A percentile compares a stretch with the other conserved stretches of the same genome.
These are phyloP conservation scores for human (Homo sapiens) DNA, from an alignment of 2,113 vertebrate genomes.

Conservation along the genomic window GRCh38 chrX:19211001-19211500, in stretches of 20 bases:
- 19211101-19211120: background rate
- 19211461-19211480: background rate
- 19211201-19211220: background rate
- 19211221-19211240: background rate
- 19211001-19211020: background rate
- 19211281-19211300: background rate
- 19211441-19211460: background rate
- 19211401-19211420: background rate
- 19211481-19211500: background rate
- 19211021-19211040: background rate
- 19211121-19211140: background rate
- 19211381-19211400: too few relatives aligned
- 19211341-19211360: background rate
- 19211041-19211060: background rate
- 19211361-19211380: background rate
- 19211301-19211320: background rate
- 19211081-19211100: background rate
- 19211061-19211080: background rate
- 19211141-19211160: background rate
- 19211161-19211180: background rate
- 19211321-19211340: background rate
- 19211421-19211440: background rate
- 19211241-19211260: background rate
- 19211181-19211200: background rate
- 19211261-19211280: background rate